phyloP scores from a whole-genome alignment of 2,113 vertebrate genomes.

The Dermatemys mawii region DNA sequence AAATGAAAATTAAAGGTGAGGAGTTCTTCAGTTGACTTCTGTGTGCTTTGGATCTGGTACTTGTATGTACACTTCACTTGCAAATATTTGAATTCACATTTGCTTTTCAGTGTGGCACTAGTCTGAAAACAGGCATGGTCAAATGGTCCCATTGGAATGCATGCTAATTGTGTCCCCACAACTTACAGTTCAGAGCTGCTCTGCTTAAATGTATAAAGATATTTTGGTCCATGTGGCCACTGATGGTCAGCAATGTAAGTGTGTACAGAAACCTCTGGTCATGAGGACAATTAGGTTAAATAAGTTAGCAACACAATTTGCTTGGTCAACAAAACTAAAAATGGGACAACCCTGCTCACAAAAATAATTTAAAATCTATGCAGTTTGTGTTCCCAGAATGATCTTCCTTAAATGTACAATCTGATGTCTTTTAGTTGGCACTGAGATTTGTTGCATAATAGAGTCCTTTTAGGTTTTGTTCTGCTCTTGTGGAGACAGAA shows the following conservation, averaged over 20 bases:
- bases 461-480: not conserved
- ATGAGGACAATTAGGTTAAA: fast-evolving
- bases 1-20: not conserved
- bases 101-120: not conserved
- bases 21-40: not conserved
- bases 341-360: not conserved
- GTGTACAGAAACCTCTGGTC: not conserved
- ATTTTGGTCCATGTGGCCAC: not conserved
- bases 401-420: not conserved
- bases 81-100: not conserved
- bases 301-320: not conserved
- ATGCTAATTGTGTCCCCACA: not conserved
- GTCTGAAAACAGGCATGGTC: not conserved
- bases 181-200: not conserved
- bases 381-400: not conserved
- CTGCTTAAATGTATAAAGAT: not conserved
- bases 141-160: not conserved
- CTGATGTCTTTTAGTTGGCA: not conserved
- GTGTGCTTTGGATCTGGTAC: not conserved
- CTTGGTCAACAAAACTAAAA: not conserved
- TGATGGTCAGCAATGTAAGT: not conserved
- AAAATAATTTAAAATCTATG: not conserved
- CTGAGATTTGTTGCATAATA: not conserved
- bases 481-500: not conserved
- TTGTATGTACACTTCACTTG: too few species aligned